A percentile compares a stretch with the other conserved stretches of the same genome.
Conservation (phyloP, 1,140 invertebrate genomes). For the Trichonephila clavipes region DNA sequence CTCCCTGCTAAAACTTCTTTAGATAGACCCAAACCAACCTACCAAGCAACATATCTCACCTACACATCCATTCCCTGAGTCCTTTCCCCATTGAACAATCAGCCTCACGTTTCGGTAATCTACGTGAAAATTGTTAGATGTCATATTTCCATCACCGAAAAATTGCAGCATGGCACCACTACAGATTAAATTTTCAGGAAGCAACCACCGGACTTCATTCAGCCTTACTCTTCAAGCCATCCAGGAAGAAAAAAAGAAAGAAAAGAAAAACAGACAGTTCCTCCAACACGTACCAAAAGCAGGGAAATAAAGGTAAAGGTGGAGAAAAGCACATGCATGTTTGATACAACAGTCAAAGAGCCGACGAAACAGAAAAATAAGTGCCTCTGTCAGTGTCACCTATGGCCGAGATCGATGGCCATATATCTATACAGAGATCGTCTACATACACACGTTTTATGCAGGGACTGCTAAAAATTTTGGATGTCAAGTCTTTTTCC, state of each 20-base stretch:
- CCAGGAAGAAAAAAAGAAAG: constrained; percentile 29
- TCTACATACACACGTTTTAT: constrained; percentile 41
- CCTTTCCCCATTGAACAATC: background rate
- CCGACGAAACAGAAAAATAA: constrained; percentile 68
- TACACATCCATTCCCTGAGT: background rate
- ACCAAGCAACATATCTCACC: too few species aligned
- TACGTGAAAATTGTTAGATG: constrained; percentile 47
- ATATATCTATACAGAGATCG: constrained; percentile 10
- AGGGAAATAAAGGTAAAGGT: constrained; percentile 2
- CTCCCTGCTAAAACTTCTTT: too few species aligned
- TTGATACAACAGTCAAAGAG: constrained; percentile 51
- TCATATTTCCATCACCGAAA: constrained; percentile 10
- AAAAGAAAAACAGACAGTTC: background rate
- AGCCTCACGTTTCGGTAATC: constrained; percentile 54
- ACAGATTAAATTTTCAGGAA: constrained; percentile 68
- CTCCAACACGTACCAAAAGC: background rate
- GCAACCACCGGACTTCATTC: background rate
- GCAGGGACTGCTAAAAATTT: constrained; percentile 63
- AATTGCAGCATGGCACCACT: background rate
- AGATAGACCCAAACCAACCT: too few species aligned
- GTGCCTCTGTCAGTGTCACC: constrained; percentile 39
- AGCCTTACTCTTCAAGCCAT: background rate
- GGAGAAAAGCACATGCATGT: constrained; percentile 50
- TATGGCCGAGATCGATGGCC: constrained; percentile 45
- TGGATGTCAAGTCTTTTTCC: constrained; percentile 69